Base-by-base conservation (phyloP, 2,797 vertebrate genomes). In the Limosa lapponica region DNA sequence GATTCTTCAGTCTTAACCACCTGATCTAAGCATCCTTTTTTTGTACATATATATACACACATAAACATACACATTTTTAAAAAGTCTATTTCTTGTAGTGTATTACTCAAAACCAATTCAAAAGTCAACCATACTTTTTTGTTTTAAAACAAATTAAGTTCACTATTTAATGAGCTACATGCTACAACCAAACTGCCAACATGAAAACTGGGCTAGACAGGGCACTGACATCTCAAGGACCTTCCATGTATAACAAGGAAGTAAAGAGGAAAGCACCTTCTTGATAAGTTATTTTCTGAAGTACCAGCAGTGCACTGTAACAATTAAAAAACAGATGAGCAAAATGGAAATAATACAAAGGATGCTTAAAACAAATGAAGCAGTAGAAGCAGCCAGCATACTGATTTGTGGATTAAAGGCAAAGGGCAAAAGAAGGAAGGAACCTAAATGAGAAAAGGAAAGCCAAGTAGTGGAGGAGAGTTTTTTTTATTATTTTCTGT, bases 41-140 rank as follows among this genome's bases (percentile, higher is more conserved):
- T 49, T 25, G 34, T 10, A 10, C 5, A 32, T 44, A 43, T 34
- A 23, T 5, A 15, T 3, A 37, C 10, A 43, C 11, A 74, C 2
- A 25, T 3, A 51, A 2, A 46, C 1, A 62, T 2, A 48, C 8
- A 39, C 2, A 15, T 37, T 39, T 58, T 61, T 8, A 0, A 23
- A 27, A 59, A 59, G 24, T 37, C 34, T 28, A 27, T 30, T 30
- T 48, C 48, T 32, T 34, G 37, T n/a, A 37, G 18, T 3, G 2
- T 36, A 41, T 64, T 62, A 64, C 49, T 82, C 30, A 62, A 87
- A 73, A 34, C 8, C 28, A 55, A 77, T 39, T 36, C 10, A 61
- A 49, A 44, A 69, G 13, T 49, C 12, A 51, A n/a, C 28, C 20
- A 16, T n/a, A 10, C 6, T n/a, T 46, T 54, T 73, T 16, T 36